phyloP scores from a whole-genome alignment of 2,113 vertebrate species.

The Cyanoderma ruficeps region DNA sequence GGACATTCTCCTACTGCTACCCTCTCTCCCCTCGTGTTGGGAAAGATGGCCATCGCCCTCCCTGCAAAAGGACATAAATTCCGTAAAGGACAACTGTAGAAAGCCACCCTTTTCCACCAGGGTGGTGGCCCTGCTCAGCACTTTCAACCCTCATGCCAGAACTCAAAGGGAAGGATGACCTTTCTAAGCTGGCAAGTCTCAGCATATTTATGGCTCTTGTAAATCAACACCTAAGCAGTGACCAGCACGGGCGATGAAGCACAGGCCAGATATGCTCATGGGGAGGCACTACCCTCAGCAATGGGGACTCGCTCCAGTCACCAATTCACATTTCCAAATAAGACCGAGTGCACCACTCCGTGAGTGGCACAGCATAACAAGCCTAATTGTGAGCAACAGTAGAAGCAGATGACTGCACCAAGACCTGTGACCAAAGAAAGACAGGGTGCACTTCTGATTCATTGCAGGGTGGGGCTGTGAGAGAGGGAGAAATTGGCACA shows the following conservation, averaged over 20 bases:
- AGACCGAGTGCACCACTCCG: background rate
- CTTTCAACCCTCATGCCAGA: background rate
- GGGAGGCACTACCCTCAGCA: background rate
- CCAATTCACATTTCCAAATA: slow-evolving; percentile 40
- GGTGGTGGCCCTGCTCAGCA: background rate
- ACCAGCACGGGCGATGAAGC: background rate
- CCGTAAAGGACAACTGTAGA: background rate
- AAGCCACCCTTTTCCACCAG: background rate
- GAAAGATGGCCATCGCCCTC: background rate
- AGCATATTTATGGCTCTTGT: background rate
- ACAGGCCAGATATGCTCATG: background rate
- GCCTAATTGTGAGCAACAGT: slow-evolving; percentile 10
- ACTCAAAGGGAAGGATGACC: slow-evolving; percentile 5
- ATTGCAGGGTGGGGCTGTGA: slow-evolving; percentile 5
- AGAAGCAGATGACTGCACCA: slow-evolving; percentile 7
- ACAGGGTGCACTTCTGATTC: slow-evolving; percentile 30
- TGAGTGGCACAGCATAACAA: background rate
- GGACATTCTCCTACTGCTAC: background rate
- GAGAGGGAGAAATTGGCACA: background rate
- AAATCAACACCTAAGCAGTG: slow-evolving; percentile 12
- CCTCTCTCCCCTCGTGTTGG: too few species aligned
- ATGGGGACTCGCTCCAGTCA: background rate
- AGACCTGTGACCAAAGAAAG: slow-evolving; percentile 56
- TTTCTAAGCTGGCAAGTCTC: background rate
- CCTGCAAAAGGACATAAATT: background rate